Base-by-base conservation (phyloP, 2,113 vertebrate species). In the Rattus rattus region DNA sequence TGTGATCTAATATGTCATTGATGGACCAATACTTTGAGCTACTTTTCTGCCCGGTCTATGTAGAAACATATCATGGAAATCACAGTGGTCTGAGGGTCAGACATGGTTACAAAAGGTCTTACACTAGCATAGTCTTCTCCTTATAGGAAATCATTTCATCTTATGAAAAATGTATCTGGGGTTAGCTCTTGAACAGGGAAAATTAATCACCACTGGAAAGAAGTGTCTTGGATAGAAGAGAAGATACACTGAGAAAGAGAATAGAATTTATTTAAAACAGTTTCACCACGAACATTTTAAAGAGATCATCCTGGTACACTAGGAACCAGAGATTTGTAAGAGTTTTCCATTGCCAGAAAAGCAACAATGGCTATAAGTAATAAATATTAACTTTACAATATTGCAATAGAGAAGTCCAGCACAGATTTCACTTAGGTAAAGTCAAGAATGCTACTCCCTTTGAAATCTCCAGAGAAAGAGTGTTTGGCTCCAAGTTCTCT, bases 111-210 rank as follows among this genome's bases (percentile, higher is more conserved):
- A 83, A 73, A 83, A 77, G 9, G n/a, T 63, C 92, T 86, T 89
- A 43, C 75, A 76, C 24, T 39, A 10, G 39, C 7, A 22, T 61
- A 81, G 6, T 33, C 36, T 81, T 76, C 26, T 65, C 47, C 30
- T 80, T 85, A 86, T 81, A 59, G 39, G 63, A 61, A 77, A 79
- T 52, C 86, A 90, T 76, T 76, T 92, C 54, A n/a, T 86, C 3
- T 63, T 69, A 54, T 36, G 13, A 28, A 76, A 94, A 67, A 85
- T 16, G 43, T 52, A 69, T 80, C 90, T 80, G 87, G 59, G 49
- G 43, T 88, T 77, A 84, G 10, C 65, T 81, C 36, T 95, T 75
- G 22, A 90, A 14, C 16, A 79, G 47, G 26, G 77, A 72, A 91
- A 77, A 72, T 77, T 81, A 90, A 83, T 94, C n/a, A 43, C 24